These are phyloP conservation scores for Entomobrya proxima DNA, from an alignment of 2,888 invertebrate species.

Conservation along the genomic window DNA sequence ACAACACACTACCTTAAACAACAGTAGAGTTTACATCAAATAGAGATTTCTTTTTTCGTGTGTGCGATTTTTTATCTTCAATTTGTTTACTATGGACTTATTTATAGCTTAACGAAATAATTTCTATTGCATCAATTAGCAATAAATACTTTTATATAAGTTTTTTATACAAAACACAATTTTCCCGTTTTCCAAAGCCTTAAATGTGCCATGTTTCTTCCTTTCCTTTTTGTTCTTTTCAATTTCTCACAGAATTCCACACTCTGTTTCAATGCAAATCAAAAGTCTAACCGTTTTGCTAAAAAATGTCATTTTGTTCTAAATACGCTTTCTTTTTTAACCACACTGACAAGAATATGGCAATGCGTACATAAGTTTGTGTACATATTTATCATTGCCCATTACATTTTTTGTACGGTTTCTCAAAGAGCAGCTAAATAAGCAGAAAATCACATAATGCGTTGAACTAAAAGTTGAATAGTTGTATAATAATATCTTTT, in stretches of 20 bases:
- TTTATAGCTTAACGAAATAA: conserved; percentile 14
- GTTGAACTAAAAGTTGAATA: conserved; percentile 32
- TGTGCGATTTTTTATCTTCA: neutral
- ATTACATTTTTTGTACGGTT: conserved; percentile 48
- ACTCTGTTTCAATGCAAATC: neutral
- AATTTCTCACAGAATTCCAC: neutral
- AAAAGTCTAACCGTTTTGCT: too few species aligned
- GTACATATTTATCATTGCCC: too few species aligned
- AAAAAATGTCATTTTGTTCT: too few species aligned
- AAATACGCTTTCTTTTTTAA: too few species aligned
- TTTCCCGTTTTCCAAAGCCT: neutral
- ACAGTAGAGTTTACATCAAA: conserved; percentile 1
- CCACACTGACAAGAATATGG: too few species aligned
- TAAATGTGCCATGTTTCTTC: too few species aligned
- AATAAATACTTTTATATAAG: conserved; percentile 51
- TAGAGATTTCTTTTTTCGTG: neutral
- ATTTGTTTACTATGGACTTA: neutral
- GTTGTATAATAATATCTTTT: neutral
- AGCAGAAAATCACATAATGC: conserved; percentile 40
- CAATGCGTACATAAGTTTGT: too few species aligned
- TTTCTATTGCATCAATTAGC: conserved; percentile 46
- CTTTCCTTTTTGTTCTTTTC: neutral
- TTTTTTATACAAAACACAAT: conserved; percentile 36
- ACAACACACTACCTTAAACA: too few species aligned
- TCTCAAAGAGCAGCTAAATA: conserved; percentile 20